These are phyloP conservation scores for Caenorhabditis macrosperma DNA, from an alignment of 2,888 invertebrate species.

Conservation along the genomic window DNA sequence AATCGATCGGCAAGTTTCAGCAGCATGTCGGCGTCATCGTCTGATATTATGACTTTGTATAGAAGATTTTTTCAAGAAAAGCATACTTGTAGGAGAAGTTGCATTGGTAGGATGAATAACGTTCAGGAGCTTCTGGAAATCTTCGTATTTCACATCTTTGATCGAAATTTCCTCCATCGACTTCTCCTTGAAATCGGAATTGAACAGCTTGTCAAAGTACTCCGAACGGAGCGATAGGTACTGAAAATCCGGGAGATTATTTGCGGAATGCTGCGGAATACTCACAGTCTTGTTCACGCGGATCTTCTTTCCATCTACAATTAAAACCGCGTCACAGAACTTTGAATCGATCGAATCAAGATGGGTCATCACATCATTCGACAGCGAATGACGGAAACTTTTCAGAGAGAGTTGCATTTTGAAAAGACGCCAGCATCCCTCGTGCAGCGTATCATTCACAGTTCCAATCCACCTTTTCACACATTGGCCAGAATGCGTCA, in stretches of 20 bases:
- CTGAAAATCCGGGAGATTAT: neutral
- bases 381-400: no score
- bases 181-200: constrained; percentile 26
- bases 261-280: neutral
- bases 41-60: neutral
- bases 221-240: constrained; percentile 6
- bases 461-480: neutral
- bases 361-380: neutral
- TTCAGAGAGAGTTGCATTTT: neutral
- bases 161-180: constrained; percentile 10
- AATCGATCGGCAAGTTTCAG: constrained; percentile 25
- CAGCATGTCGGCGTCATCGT: neutral
- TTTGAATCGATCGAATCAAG: no score
- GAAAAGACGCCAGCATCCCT: neutral
- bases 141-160: constrained; percentile 1
- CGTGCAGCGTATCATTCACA: neutral
- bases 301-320: constrained; percentile 12
- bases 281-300: constrained; percentile 9
- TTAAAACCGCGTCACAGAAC: neutral
- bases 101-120: constrained; percentile 4
- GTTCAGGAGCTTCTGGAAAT: constrained; percentile 4
- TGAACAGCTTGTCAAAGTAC: constrained; percentile 16
- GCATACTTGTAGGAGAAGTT: no score
- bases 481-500: neutral
- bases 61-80: no score